These are phyloP conservation scores for Entosphenus tridentatus DNA, from an alignment of 2,113 vertebrate genomes.

Conservation along the genomic window DNA sequence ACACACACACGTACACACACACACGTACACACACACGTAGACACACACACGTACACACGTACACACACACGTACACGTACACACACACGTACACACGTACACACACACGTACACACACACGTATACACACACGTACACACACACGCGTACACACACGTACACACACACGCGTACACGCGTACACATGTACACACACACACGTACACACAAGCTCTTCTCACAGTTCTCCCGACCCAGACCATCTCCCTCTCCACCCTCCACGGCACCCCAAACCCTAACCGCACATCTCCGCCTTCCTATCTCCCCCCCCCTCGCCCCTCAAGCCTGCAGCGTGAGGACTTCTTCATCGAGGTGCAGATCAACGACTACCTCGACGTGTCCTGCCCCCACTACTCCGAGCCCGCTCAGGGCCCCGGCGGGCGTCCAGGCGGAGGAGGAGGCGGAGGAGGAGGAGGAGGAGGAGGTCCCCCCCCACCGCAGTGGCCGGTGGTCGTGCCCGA, in stretches of 20 bases:
- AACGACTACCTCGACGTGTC: constrained; percentile 39
- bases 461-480: too few species aligned
- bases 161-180: not conserved
- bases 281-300: not conserved
- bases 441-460: too few species aligned
- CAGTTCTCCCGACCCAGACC: not conserved
- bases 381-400: constrained; percentile 25
- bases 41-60: not conserved
- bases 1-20: not conserved
- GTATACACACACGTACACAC: not conserved
- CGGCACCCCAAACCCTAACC: not conserved
- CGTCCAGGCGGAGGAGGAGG: too few species aligned
- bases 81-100: not conserved
- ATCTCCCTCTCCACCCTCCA: not conserved
- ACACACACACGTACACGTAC: not conserved
- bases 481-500: constrained; percentile 63
- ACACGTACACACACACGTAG: not conserved
- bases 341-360: constrained; percentile 24
- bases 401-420: constrained; percentile 11
- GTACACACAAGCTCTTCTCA: not conserved
- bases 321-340: constrained; percentile 28
- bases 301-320: not conserved
- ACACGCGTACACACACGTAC: not conserved
- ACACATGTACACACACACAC: constrained; percentile 1
- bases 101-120: not conserved